Evolutionary conservation across 2,888 invertebrate genomes (phyloP), one percentile per base, ranked within the genome.

Genomic region (Limenitis camilla): DNA sequence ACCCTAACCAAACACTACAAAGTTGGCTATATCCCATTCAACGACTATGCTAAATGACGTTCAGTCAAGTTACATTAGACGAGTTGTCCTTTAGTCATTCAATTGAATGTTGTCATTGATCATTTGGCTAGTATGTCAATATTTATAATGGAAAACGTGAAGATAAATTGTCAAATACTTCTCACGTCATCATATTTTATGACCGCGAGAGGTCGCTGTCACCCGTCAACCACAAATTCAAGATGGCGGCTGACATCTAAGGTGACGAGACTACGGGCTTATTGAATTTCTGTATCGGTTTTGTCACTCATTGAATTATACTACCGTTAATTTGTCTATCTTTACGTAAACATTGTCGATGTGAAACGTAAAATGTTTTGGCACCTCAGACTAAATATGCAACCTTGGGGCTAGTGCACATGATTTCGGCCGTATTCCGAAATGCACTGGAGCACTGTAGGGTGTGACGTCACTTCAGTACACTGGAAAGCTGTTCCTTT

Each of bases 251-350:
- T 56, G 60, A 56, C 60, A 54, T 62, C 55, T 62, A 65, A 66
- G 65, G 63, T 69, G 74, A 69, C 69, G 60, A 60, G 68, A 65
- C 68, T n/a, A 65, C 63, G 65, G 61, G 61, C 64, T 68, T 74
- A 76, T 76, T 74, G 72, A 68, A 74, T 73, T 71, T 69, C 63
- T 66, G 66, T 62, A 66, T 62, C 61, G 64, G 62, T 49, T 56
- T 59, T 67, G 71, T 65, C 73, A 65, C 58, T 65, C 67, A 58
- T 58, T 58, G 47, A 47, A 58, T 58, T 56, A 58, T 49, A 36
- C 42, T 46, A 47, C 42, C 47, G 36, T 41, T 54, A 54, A 57
- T 57, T 52, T 57, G 43, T 52, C 38, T 54, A 28, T 53, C 31
- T 46, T 28, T 28, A 43, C 31, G 11, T 48, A 48, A 47, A 48